A percentile compares a stretch with the other conserved stretches of the same genome.
Conservation (phyloP, 2,888 invertebrate genomes). For the Brassicogethes aeneus region DNA sequence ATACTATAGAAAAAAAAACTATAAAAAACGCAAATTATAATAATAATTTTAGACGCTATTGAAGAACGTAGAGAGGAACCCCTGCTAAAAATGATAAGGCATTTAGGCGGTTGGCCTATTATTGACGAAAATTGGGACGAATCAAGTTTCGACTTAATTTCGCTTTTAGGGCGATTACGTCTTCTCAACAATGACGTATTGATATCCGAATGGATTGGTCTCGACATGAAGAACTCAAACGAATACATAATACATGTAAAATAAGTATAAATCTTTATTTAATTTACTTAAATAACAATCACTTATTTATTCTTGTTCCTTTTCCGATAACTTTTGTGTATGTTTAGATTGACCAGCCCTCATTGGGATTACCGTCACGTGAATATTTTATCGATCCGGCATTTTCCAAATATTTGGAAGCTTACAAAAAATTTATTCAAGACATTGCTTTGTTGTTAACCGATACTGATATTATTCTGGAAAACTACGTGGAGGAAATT, state of each 20-base stretch:
- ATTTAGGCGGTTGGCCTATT: constrained; percentile 85
- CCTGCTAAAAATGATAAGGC: constrained; percentile 53
- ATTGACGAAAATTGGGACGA: constrained; percentile 55
- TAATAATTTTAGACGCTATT: constrained; percentile 38
- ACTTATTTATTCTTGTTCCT: not conserved
- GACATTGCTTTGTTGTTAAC: constrained; percentile 67
- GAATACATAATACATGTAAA: constrained; percentile 71
- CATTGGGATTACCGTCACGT: constrained; percentile 63
- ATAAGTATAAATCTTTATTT: constrained; percentile 7
- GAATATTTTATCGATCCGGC: constrained; percentile 64
- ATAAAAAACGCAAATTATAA: not conserved
- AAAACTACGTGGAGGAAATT: constrained; percentile 50
- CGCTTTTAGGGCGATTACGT: constrained; percentile 62
- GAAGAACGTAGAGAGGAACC: constrained; percentile 62
- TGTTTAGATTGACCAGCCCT: constrained; percentile 74
- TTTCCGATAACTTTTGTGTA: no score
- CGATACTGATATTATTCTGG: constrained; percentile 50
- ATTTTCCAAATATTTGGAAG: constrained; percentile 41
- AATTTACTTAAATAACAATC: not conserved
- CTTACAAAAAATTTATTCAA: constrained; percentile 69
- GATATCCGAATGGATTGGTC: constrained; percentile 74
- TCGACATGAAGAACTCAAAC: constrained; percentile 87
- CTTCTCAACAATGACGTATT: constrained; percentile 78
- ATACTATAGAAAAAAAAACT: constrained; percentile 39
- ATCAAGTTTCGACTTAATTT: constrained; percentile 59